phyloP scores from a whole-genome alignment of 2,888 invertebrate genomes.

The Metalampra italica region DNA sequence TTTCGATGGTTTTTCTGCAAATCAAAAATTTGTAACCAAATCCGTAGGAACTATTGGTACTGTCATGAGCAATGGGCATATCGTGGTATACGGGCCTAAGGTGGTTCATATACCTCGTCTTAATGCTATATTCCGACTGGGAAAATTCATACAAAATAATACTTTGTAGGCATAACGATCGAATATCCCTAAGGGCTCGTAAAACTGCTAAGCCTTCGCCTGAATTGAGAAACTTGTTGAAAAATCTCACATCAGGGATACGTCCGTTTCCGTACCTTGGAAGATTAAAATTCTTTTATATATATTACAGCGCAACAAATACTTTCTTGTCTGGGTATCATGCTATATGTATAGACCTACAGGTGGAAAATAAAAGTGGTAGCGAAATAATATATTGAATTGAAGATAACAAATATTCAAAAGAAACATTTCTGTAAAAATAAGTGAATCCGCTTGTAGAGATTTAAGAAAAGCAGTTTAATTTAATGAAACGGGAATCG shows the following conservation, averaged over 20 bases:
- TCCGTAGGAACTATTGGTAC: constrained; percentile 55
- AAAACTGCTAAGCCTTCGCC: constrained; percentile 63
- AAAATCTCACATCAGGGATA: constrained; percentile 59
- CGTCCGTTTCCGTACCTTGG: constrained; percentile 16
- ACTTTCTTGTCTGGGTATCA: too few relatives aligned
- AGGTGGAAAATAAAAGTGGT: too few relatives aligned
- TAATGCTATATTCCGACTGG: constrained; percentile 45
- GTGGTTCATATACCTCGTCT: constrained; percentile 41
- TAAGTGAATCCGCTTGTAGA: too few relatives aligned
- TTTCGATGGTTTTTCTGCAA: too few relatives aligned
- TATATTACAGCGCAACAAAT: too few relatives aligned
- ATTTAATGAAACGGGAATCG: too few relatives aligned
- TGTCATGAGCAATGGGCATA: constrained; percentile 44
- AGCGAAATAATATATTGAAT: too few relatives aligned
- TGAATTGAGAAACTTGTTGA: constrained; percentile 68
- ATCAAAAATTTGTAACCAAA: constrained; percentile 38
- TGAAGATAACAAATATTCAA: too few relatives aligned
- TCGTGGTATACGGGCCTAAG: constrained; percentile 36
- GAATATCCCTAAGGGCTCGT: constrained; percentile 51
- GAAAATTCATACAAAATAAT: constrained; percentile 65
- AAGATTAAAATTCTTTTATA: constrained; percentile 15
- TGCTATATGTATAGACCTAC: too few relatives aligned
- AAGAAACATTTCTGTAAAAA: too few relatives aligned
- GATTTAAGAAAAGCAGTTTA: too few relatives aligned
- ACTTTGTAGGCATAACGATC: constrained; percentile 66